A percentile compares a stretch with the other conserved stretches of the same genome.
Conservation (phyloP, 2,797 vertebrate species). For the Rhinella marina region DNA sequence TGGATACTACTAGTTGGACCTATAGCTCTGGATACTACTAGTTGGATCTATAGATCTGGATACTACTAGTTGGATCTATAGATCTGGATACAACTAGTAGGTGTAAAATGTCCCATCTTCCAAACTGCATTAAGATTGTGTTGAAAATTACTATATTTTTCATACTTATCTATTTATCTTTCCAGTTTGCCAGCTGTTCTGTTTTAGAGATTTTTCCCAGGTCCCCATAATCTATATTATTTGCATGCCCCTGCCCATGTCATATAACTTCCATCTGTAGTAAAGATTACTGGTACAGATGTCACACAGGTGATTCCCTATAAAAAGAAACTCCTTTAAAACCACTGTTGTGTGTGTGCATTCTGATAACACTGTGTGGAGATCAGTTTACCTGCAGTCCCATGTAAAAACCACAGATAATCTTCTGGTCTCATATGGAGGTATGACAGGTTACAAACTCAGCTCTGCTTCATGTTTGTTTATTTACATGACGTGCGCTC, state of each 20-base stretch:
- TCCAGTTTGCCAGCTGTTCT: background rate
- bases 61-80: too few relatives aligned
- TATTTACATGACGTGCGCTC: background rate
- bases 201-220: background rate
- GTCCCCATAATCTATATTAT: background rate
- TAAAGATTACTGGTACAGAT: background rate
- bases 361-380: background rate
- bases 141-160: too few relatives aligned
- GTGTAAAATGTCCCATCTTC: too few relatives aligned
- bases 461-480: background rate
- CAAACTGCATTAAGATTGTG: too few relatives aligned
- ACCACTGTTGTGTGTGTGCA: background rate
- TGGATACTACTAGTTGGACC: too few relatives aligned
- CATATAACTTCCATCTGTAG: constrained; percentile 3
- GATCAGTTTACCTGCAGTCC: background rate
- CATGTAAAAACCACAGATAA: background rate
- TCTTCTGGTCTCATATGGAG: background rate
- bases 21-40: too few relatives aligned
- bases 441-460: background rate
- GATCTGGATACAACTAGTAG: too few relatives aligned
- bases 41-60: too few relatives aligned
- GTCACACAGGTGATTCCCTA: constrained; percentile 1
- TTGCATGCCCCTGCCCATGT: background rate
- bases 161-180: too few relatives aligned
- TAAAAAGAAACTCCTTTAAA: background rate